Percentiles rank a stretch among this genome's conserved stretches.
These are phyloP conservation scores for Callipepla squamata DNA, from an alignment of 2,113 vertebrate genomes.

Conservation along the genomic window DNA sequence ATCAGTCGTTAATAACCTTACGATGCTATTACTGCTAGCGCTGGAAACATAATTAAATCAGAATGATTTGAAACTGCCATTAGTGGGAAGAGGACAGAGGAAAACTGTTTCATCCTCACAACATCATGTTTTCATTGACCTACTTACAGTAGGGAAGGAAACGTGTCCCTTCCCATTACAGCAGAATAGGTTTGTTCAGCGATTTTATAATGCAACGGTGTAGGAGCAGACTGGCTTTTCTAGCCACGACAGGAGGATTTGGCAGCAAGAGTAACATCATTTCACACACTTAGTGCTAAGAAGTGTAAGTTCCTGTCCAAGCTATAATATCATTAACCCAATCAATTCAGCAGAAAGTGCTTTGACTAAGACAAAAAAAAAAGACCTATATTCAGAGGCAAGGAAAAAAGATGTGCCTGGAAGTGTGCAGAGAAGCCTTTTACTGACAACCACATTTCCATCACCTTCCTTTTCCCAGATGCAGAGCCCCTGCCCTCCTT, in stretches of 20 bases:
- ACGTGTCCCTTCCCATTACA: conserved; percentile 22
- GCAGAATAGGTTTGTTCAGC: conserved; percentile 58
- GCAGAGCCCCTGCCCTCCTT: not conserved
- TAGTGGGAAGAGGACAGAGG: not conserved
- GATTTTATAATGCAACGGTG: not conserved
- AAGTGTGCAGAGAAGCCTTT: not conserved
- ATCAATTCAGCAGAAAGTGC: conserved; percentile 5
- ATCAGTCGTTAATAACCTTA: conserved; percentile 37
- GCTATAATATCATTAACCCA: not conserved
- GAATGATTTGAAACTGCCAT: conserved; percentile 42
- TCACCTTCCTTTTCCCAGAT: not conserved
- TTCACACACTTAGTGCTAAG: not conserved
- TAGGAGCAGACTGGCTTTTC: not conserved
- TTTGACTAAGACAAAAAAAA: not conserved
- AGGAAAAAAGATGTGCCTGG: not conserved
- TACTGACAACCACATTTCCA: not conserved
- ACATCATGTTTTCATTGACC: conserved; percentile 68
- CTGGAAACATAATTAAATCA: conserved; percentile 39
- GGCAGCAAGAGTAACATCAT: not conserved
- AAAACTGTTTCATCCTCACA: conserved; percentile 41
- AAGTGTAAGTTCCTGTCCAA: not conserved
- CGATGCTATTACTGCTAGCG: not conserved
- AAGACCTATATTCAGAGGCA: not conserved
- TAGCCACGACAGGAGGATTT: conserved; percentile 11
- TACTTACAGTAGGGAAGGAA: conserved; percentile 56